A percentile compares a stretch with the other conserved stretches of the same genome.
Conservation (phyloP, 2,888 invertebrate genomes). For the Tethea ocularis region DNA sequence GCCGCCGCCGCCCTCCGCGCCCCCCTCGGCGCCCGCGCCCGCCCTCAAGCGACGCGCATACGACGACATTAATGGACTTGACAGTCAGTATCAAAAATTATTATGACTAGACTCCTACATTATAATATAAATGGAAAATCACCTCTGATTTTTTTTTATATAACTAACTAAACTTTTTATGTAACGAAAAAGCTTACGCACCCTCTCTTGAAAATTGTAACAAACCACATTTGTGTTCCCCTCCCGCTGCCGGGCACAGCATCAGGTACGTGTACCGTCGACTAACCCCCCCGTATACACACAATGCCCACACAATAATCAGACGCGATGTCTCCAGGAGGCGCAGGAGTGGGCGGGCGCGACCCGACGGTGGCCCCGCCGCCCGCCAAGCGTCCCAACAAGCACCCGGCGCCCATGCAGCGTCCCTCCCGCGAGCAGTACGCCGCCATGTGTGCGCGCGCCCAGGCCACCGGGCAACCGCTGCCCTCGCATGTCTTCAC, state of each 20-base stretch:
- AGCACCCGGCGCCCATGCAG: slow-evolving; percentile 89
- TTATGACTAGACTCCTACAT: background rate
- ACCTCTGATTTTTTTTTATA: background rate
- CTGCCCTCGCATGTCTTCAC: slow-evolving; percentile 87
- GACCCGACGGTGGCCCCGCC: slow-evolving; percentile 81
- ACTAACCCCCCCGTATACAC: background rate
- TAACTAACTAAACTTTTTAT: too few relatives aligned
- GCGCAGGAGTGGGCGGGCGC: slow-evolving; percentile 36
- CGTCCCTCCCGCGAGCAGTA: slow-evolving; percentile 88
- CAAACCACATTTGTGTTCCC: background rate
- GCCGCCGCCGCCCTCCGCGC: slow-evolving; percentile 46
- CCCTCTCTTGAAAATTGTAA: too few relatives aligned
- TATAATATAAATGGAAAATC: background rate
- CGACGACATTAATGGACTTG: slow-evolving; percentile 95
- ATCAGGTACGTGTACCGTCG: slow-evolving; percentile 41
- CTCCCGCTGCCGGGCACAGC: slow-evolving; percentile 34
- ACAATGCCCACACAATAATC: background rate
- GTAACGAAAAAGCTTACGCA: too few relatives aligned
- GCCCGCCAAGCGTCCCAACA: slow-evolving; percentile 91
- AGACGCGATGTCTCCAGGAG: slow-evolving; percentile 35
- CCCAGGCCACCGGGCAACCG: slow-evolving; percentile 86
- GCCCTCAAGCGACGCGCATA: slow-evolving; percentile 92
- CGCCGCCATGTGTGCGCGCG: slow-evolving; percentile 88
- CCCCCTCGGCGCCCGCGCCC: slow-evolving; percentile 36
- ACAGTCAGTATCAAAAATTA: slow-evolving; percentile 86